These are phyloP conservation scores for Ephydatia muelleri DNA, from an alignment of 37 sponge, comb jelly and placozoan genomes.

Conservation along the genomic window DNA sequence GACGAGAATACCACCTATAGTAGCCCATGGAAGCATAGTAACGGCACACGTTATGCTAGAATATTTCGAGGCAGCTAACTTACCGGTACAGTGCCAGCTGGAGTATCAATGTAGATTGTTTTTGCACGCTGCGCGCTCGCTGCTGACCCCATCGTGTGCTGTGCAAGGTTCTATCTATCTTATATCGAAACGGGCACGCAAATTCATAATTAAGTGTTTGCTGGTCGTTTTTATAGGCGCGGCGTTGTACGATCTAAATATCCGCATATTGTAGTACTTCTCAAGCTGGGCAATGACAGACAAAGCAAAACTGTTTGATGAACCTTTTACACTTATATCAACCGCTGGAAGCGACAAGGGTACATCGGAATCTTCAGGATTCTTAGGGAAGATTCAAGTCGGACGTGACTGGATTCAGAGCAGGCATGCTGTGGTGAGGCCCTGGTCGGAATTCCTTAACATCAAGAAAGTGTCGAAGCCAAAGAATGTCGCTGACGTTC, in stretches of 20 bases:
- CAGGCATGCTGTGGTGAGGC: conserved; percentile 45
- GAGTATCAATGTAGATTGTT: conserved; percentile 13
- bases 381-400: background rate
- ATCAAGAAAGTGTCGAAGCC: conserved; percentile 42
- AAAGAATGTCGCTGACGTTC: conserved; percentile 44
- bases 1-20: conserved; percentile 49
- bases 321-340: conserved; percentile 46
- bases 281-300: background rate
- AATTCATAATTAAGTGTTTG: no score
- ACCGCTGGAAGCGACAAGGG: conserved; percentile 12
- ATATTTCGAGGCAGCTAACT: background rate
- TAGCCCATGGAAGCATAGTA: background rate
- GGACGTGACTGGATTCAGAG: conserved; percentile 29
- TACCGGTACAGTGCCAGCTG: background rate
- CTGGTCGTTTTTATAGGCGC: background rate
- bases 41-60: background rate
- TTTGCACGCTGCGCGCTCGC: conserved; percentile 17
- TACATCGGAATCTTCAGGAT: background rate
- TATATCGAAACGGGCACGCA: no score
- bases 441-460: conserved; percentile 72
- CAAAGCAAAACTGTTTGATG: conserved; percentile 12
- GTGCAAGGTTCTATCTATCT: background rate
- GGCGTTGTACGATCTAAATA: background rate
- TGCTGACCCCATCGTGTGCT: conserved; percentile 16
- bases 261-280: background rate